These are phyloP conservation scores for Drosophila multiciliata DNA, from an alignment of 2,888 invertebrate genomes.

Conservation along the genomic window DNA sequence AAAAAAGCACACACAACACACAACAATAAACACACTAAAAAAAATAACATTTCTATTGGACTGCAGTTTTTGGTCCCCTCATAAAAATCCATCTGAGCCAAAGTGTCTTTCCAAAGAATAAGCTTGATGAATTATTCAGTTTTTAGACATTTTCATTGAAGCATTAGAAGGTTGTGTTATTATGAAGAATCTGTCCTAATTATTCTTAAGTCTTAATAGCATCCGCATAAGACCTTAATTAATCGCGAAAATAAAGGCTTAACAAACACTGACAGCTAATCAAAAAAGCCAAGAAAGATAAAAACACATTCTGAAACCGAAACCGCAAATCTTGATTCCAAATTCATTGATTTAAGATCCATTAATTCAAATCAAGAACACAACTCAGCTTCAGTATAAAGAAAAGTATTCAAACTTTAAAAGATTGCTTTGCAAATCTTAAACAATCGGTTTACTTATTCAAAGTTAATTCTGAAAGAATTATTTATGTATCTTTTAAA, in stretches of 20 bases:
- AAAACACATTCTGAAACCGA: neutral
- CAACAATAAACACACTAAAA: neutral
- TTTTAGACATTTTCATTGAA: conserved; percentile 24
- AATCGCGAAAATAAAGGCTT: neutral
- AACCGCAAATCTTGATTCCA: neutral
- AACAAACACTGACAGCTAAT: neutral
- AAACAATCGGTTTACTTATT: neutral
- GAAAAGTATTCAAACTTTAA: neutral
- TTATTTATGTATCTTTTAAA: too few species aligned
- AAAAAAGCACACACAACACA: neutral
- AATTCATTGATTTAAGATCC: neutral
- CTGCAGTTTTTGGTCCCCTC: conserved; percentile 28
- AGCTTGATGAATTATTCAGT: conserved; percentile 39
- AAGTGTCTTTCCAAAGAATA: conserved; percentile 44
- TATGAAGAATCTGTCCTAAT: neutral
- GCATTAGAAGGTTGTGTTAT: conserved; percentile 2
- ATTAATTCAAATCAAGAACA: neutral
- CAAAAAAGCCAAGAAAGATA: neutral
- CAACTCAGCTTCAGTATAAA: neutral
- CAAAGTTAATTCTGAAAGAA: neutral
- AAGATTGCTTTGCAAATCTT: neutral
- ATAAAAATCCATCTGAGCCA: conserved; percentile 22
- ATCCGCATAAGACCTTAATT: neutral
- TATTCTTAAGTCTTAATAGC: neutral
- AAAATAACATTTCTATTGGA: conserved; percentile 1